A percentile compares a stretch with the other conserved stretches of the same genome.
Evolutionary conservation across 1,140 invertebrate species (phyloP).

Genomic region (Lepidurus couesii): DNA sequence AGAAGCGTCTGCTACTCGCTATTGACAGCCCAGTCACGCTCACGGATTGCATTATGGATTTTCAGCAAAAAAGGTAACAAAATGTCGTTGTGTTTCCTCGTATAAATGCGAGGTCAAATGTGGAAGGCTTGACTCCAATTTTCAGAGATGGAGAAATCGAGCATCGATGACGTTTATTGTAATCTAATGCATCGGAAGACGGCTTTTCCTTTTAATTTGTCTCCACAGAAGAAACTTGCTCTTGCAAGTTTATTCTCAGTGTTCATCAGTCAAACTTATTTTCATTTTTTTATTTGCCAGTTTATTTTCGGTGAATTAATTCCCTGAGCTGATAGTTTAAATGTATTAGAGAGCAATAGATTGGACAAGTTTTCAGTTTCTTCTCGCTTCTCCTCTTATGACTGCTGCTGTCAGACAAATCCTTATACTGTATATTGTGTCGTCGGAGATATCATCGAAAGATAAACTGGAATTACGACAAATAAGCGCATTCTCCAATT

Average conservation of each 20-base stretch:
- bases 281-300: too few relatives aligned
- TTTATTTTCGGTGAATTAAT: background rate
- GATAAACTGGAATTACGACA: too few relatives aligned
- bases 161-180: background rate
- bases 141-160: background rate
- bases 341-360: conserved; percentile 5
- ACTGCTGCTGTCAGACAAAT: too few relatives aligned
- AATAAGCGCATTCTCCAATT: too few relatives aligned
- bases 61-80: background rate
- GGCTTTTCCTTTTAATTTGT: background rate
- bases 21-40: background rate
- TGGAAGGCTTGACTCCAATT: background rate
- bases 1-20: background rate
- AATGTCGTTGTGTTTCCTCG: background rate
- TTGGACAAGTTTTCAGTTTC: background rate
- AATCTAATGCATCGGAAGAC: background rate
- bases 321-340: background rate
- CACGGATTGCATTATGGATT: background rate
- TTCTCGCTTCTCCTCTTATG: background rate
- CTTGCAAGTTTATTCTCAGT: background rate
- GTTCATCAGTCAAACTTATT: background rate
- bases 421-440: too few relatives aligned
- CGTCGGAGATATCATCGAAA: too few relatives aligned
- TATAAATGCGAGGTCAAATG: background rate
- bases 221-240: background rate